Base-by-base conservation (phyloP, 2,113 vertebrate genomes). In the Alexandromys fortis region DNA sequence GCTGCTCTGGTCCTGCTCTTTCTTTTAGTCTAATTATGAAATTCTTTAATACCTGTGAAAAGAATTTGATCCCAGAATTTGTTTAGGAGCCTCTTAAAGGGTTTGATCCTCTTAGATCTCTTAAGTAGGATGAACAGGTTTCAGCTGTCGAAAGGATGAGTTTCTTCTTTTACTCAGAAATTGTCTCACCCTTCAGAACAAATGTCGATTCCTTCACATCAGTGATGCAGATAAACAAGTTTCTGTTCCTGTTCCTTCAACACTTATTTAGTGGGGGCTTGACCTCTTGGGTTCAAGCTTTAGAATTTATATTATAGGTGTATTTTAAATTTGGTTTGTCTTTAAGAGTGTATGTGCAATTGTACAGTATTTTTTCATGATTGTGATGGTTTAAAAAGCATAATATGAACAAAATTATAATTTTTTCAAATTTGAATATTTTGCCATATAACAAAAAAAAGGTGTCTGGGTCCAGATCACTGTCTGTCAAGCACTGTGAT, bases 11-110 rank as follows among this genome's bases (percentile, higher is more conserved):
- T 92, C 7, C 49, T 89, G 11, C n/a, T 94, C 14, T 82, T 81
- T 81, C 83, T 91, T 96, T 95, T 89, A 86, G 72, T 58, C 55
- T 38, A 87, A 72, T 96, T 97, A 90, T 45, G 78, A 94, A 95
- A 85, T 96, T 33, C 67, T 95, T 93, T 96, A 68, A 91, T 93
- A 89, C 82, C 79, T 87, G 76, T 77, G 30, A 93, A 94, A 90
- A 93, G 2, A 73, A 38, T 70, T 97, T 96, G 38, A 79, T 92
- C 65, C 88, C 92, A 92, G 91, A 93, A 70, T 94, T 2, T 83
- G 81, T 10, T 89, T 21, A 83, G 75, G 47, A 92, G 85, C 70
- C 47, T 7, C 9, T 7, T 79, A 58, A 58, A 17, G 55, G 82
- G 24, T 70, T 94, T 95, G 55, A 52, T 30, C 85, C 26, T 93